These are phyloP conservation scores for Antheraea mylitta DNA, from an alignment of 1,140 invertebrate genomes.

Conservation along the genomic window DNA sequence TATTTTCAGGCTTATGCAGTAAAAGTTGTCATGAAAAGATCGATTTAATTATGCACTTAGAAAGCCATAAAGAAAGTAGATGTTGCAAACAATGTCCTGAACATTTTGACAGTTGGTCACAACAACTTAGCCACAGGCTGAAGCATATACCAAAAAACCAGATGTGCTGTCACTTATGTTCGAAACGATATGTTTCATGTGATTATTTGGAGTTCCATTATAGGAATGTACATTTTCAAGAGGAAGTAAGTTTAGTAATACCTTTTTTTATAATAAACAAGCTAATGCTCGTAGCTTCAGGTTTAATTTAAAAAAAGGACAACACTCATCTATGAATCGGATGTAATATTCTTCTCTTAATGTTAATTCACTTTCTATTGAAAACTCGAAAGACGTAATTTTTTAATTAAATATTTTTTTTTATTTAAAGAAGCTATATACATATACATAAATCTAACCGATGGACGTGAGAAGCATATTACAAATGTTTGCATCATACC, in stretches of 20 bases:
- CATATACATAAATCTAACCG: no score
- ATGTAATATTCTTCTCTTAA: no score
- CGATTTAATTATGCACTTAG: slow-evolving; percentile 31
- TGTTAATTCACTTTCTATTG: no score
- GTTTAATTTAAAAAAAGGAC: no score
- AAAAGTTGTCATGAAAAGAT: slow-evolving; percentile 31
- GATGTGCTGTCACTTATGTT: slow-evolving; percentile 49
- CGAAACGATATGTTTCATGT: slow-evolving; percentile 29
- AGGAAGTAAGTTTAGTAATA: slow-evolving; percentile 21
- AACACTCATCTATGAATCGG: no score
- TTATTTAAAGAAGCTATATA: no score
- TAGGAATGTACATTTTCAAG: slow-evolving; percentile 39
- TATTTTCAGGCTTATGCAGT: slow-evolving; percentile 52
- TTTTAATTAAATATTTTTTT: no score
- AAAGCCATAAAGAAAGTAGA: slow-evolving; percentile 33
- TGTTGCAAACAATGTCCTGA: slow-evolving; percentile 38
- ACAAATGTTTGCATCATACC: no score
- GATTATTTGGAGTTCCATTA: slow-evolving; percentile 50
- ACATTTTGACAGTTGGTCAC: slow-evolving; percentile 35
- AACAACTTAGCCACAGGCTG: slow-evolving; percentile 47
- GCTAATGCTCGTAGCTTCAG: no score
- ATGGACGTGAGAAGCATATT: no score
- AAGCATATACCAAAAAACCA: slow-evolving; percentile 36
- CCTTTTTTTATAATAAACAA: not conserved
- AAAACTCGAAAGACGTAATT: no score